phyloP scores from a whole-genome alignment of 1,140 invertebrate genomes.

The Cephus cinctus region DNA sequence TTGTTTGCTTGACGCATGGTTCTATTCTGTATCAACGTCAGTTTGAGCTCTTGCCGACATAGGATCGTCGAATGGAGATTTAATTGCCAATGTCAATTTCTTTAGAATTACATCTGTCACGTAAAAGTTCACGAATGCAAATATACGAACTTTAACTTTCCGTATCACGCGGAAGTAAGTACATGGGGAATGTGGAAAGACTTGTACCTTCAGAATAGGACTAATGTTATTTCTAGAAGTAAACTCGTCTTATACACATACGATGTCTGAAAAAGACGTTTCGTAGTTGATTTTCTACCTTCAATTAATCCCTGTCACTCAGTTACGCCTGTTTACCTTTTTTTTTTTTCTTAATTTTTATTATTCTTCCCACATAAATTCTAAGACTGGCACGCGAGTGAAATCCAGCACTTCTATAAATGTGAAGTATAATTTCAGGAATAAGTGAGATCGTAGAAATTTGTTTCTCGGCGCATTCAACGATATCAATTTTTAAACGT shows the following conservation, averaged over 20 bases:
- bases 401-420: too few species aligned
- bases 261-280: neutral
- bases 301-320: neutral
- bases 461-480: too few species aligned
- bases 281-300: neutral
- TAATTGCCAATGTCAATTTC: neutral
- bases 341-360: too few species aligned
- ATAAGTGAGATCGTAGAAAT: too few species aligned
- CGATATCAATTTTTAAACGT: too few species aligned
- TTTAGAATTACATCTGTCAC: neutral
- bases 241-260: conserved; percentile 1
- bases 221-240: conserved; percentile 7
- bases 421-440: too few species aligned
- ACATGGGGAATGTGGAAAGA: conserved; percentile 8
- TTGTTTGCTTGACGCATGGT: conserved; percentile 2
- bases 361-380: too few species aligned
- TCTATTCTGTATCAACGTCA: conserved; percentile 4
- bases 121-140: neutral
- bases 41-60: neutral
- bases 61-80: neutral
- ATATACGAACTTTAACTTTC: too few species aligned
- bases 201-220: conserved; percentile 19
- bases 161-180: neutral
- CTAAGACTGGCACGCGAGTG: too few species aligned
- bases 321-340: too few species aligned